Evolutionary conservation across 2,113 vertebrate genomes (phyloP), one percentile per base, ranked within the genome.

Genomic region (Isurus oxyrinchus): DNA sequence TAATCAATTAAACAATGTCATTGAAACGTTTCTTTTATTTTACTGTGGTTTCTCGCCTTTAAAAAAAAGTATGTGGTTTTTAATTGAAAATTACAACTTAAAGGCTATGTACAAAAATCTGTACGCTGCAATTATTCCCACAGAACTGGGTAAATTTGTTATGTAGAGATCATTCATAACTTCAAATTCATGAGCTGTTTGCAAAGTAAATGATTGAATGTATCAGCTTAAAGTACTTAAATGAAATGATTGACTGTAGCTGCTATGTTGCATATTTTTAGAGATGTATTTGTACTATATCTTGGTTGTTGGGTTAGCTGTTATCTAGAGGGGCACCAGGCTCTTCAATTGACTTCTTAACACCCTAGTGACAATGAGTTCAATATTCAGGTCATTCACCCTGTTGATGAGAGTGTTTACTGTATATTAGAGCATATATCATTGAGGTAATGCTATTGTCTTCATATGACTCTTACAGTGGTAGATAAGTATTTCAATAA

Each of bases 371-470:
- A 95, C 94, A 95, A 53, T 53, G 63, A 95, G 63, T 72, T 95
- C 94, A 31, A 25, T 72, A 95, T 76, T 95, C 93, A 67, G 63
- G 93, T 66, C 61, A 67, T 95, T 95, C 66, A 95, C 49, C 94
- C 94, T 95, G 94, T 95, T 95, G 94, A 31, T 95, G 44, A 76
- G 25, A 25, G 93, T 27, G 25, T 49, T 72, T 55, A 95, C 93
- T 95, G 67, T 95, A 95, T 95, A 95, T 95, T 72, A 95, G 67
- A 95, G 44, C 94, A 95, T 53, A 76, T 95, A 67, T 72, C 67
- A 95, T 76, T 69, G 67, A 55, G 40, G 66, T 72, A 76, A 55
- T 55, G 94, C 49, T 53, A 57, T 95, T 95, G 94, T 72, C 44
- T 44, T 72, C 21, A 40, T 76, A 25, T 66, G 90, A 95, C 94